Evolutionary conservation across 2,113 vertebrate species (phyloP), one percentile per base, ranked within the genome.

Genomic region (Macaca nemestrina): DNA sequence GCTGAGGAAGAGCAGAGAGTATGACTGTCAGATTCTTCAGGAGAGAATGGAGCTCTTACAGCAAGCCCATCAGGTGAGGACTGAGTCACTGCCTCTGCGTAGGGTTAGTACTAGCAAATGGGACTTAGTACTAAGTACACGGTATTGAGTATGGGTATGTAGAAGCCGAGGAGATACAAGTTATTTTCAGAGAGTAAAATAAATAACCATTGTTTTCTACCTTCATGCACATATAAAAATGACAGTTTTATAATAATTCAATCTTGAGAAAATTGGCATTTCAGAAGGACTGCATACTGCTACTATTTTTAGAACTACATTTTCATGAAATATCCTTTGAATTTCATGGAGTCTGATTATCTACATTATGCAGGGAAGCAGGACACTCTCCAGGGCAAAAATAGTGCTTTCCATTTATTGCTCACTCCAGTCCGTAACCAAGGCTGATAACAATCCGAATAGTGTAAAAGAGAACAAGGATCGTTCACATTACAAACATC

Each of bases 1-100:
- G 99, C 98, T 99, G 97, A 99, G 99, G 91, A 99, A 99, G 98
- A 99, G 99, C 98, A 98, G 99, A 92, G 99, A 99, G 93, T 99
- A 99, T 1, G 99, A 99, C 98, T 99, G 99, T 97, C 99, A 99
- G 98, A 99, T 99, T 94, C 99, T 99, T 86, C 99, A 99, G 98
- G 99, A 99, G 98, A 99, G 99, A 81, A 99, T 99, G 99, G 99
- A 99, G 97, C 99, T 99, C 95, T 99, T 99, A 72, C 99, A 99
- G 98, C 99, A 99, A 98, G 99, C 99, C 35, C 99, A 99, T 90
- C 99, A 99, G 99, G 99, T 99, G 95, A 97, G 96, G 84, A 57
- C 9, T 2, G 38, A 57, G 68, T 13, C 38, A 22, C 64, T 3
- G 0, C 10, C 9, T 43, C 83, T 3, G 38, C 6, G 22, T 3